A percentile compares a stretch with the other conserved stretches of the same genome.
These are phyloP conservation scores for Pheosia gnoma DNA, from an alignment of 2,888 invertebrate genomes.

Conservation along the genomic window DNA sequence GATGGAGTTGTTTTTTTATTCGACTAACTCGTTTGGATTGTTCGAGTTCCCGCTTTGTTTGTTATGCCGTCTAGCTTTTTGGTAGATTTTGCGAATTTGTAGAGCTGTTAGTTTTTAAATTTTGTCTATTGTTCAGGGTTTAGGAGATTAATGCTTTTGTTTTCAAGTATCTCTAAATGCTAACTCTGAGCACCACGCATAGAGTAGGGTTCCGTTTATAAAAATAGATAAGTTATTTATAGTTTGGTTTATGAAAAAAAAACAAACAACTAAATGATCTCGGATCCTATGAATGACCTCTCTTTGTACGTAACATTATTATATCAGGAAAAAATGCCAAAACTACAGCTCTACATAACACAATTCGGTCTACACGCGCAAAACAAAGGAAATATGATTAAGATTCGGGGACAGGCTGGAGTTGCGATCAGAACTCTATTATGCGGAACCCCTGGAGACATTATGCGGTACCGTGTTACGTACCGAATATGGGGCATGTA, in stretches of 20 bases:
- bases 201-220: too few relatives aligned
- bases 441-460: slow-evolving; percentile 57
- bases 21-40: slow-evolving; percentile 36
- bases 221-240: too few relatives aligned
- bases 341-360: not conserved
- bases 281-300: too few relatives aligned
- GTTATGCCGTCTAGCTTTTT: slow-evolving; percentile 39
- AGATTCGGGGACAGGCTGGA: slow-evolving; percentile 30
- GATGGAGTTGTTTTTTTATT: slow-evolving; percentile 59
- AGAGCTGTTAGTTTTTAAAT: slow-evolving; percentile 15
- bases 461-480: slow-evolving; percentile 45
- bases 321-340: too few relatives aligned
- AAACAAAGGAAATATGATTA: slow-evolving; percentile 44
- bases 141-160: not conserved
- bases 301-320: too few relatives aligned
- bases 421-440: slow-evolving; percentile 67
- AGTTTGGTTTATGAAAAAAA: too few relatives aligned
- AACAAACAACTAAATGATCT: too few relatives aligned
- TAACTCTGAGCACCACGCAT: too few relatives aligned
- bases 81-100: slow-evolving; percentile 33
- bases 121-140: not conserved
- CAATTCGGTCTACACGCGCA: slow-evolving; percentile 13
- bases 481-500: slow-evolving; percentile 13
- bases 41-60: slow-evolving; percentile 41
- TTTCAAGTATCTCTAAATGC: not conserved